Percentiles rank a stretch among this genome's conserved stretches.
Conservation (phyloP, 2,797 vertebrate species). For the Poecilia velifera region DNA sequence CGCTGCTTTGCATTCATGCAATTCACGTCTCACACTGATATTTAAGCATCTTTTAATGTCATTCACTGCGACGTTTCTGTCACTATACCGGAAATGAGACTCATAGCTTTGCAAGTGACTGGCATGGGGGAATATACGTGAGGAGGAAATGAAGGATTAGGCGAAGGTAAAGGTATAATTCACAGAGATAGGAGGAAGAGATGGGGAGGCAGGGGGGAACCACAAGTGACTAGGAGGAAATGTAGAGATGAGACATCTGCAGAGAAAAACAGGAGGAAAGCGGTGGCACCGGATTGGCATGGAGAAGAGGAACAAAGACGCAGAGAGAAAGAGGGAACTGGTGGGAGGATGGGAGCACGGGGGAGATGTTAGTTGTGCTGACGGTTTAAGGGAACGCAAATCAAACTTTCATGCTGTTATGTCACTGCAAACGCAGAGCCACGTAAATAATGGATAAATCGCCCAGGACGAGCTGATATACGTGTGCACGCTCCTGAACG, state of each 20-base stretch:
- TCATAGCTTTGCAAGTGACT: conserved; percentile 23
- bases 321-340: conserved; percentile 18
- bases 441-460: conserved; percentile 73
- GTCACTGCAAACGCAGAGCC: conserved; percentile 66
- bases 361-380: conserved; percentile 69
- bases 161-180: conserved; percentile 59
- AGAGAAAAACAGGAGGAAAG: conserved; percentile 27
- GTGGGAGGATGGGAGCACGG: conserved; percentile 24
- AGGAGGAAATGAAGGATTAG: conserved; percentile 54
- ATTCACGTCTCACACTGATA: conserved; percentile 34
- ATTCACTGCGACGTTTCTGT: conserved; percentile 14
- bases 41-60: conserved; percentile 27
- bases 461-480: conserved; percentile 34
- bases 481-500: conserved; percentile 37
- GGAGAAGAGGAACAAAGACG: conserved; percentile 10
- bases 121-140: conserved; percentile 36
- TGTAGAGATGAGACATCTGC: conserved; percentile 37
- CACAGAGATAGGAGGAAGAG: conserved; percentile 31
- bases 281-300: background rate
- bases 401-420: conserved; percentile 80
- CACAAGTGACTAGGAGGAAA: conserved; percentile 6
- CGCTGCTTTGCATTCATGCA: conserved; percentile 36
- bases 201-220: background rate
- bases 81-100: conserved; percentile 34
- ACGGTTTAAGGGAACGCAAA: conserved; percentile 74